Evolutionary conservation across 1,140 invertebrate genomes (phyloP), one percentile per base, ranked within the genome.

Genomic region (Ips nitidus): DNA sequence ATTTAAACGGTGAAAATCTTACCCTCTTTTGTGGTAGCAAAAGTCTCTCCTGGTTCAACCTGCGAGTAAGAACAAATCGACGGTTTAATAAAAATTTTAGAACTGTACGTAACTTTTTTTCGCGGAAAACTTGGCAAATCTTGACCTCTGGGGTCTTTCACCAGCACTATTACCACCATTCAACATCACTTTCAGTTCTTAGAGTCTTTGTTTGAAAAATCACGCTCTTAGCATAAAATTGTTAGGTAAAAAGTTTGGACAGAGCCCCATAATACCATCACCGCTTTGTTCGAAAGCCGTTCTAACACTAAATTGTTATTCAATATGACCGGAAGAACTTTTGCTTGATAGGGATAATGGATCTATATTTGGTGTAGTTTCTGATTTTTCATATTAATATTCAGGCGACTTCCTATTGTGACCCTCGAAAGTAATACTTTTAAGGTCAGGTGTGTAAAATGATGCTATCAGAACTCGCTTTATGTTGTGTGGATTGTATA

Each of bases 21-120:
- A 81, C 80, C 80, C 75, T 81, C 80, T 78, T 81, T 81, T 55
- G 79, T 80, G 52, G 78, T 80, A 8, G 80, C 79, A 71, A 77
- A 72, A 2, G 78, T 77, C 37, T 79, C 78, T 39, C 78, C 79
- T 53, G 77, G 73, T 64, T 79, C 77, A 52, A 80, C 78, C 80
- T 81, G 78, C 50, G 75, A 71, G 70, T 62, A 75, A 76, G 75
- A 78, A 36, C 77, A 71, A 62, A 22, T 22, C 22, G 64, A 65
- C 6, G 77, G 77, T 71, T 79, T 76, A 75, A 81, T 77, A 73
- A 77, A 71, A 45, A 81, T 77, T 56, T 73, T 74, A 6, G 78
- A 77, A 60, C 77, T 74, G 59, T 79, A 81, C 2, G 74, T 78
- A 40, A 79, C 76, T 61, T 56, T 71, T 68, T 72, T 74, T 68